Evolutionary conservation across 2,113 vertebrate species (phyloP), one percentile per base, ranked within the genome.

Genomic region (Nesospiza acunhae): DNA sequence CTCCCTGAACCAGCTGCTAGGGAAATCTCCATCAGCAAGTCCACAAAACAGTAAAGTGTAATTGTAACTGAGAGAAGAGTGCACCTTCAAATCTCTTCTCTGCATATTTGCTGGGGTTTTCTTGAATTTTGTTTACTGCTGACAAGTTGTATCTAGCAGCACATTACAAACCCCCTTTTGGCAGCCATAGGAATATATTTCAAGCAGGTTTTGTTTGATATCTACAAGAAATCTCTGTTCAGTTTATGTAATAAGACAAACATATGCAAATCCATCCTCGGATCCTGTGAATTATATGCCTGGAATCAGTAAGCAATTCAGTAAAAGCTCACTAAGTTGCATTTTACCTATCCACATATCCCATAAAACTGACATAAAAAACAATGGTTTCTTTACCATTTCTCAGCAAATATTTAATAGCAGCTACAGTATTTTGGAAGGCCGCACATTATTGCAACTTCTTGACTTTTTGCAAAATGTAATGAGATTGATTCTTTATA

Each of bases 171-270:
- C 33, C 21, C 37, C 62, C 15, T 88, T 83, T 70, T 92, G 88
- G 87, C 81, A 96, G 80, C 69, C 73, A 50, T 1, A 88, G 64
- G 72, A 93, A 92, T 84, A 58, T 76, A 86, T 92, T 90, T 85
- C 53, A 84, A 86, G 87, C 39, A 53, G 42, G 50, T 82, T 95
- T 94, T 92, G 67, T 84, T 96, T 95, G 96, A 90, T 95, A 95
- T 79, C 85, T 96, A 94, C 88, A 95, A 93, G 91, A 93, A 93
- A 92, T 89, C 86, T 94, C 80, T 77, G 80, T 76, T 93, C 86
- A 47, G 84, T 95, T 92, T 96, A 76, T 90, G 60, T 86, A 94
- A 84, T 92, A 91, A 95, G 88, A 95, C 91, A 94, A 90, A 94
- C 39, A 60, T 73, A 97, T 96, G 93, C 81, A 96, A 95, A 96